Percentiles rank a stretch among this genome's conserved stretches.
phyloP scores from a whole-genome alignment of 2,888 invertebrate genomes.

The Hartigia nigra region DNA sequence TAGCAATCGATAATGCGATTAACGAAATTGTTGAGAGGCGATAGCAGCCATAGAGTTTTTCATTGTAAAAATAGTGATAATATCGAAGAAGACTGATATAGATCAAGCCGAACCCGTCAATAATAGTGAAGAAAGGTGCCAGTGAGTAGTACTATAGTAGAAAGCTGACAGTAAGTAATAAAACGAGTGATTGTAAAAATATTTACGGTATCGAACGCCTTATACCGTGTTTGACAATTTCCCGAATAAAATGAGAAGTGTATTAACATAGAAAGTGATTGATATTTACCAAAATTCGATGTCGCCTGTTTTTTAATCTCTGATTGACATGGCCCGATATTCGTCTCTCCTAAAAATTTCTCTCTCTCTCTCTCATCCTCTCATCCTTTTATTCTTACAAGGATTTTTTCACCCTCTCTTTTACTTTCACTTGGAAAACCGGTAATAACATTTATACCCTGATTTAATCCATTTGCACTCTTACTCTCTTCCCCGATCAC shows the following conservation, averaged over 20 bases:
- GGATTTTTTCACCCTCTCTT: no score
- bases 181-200: conserved; percentile 12
- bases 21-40: no score
- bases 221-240: conserved; percentile 32
- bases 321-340: neutral
- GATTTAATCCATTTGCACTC: conserved; percentile 14
- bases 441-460: no score
- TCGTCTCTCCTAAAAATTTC: neutral
- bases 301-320: conserved; percentile 6
- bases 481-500: conserved; percentile 12
- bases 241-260: conserved; percentile 35
- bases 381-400: neutral
- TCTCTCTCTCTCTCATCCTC: conserved; percentile 14
- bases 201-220: conserved; percentile 18
- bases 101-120: conserved; percentile 34
- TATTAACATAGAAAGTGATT: conserved; percentile 29
- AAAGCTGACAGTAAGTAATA: conserved; percentile 15
- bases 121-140: conserved; percentile 54
- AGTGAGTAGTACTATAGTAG: conserved; percentile 41
- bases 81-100: no score
- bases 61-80: no score
- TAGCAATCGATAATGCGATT: no score
- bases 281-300: no score
- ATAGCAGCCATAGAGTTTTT: no score
- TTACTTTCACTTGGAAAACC: no score